Conservation (phyloP, 2,888 invertebrate species). For the Tenthredo mesomela region DNA sequence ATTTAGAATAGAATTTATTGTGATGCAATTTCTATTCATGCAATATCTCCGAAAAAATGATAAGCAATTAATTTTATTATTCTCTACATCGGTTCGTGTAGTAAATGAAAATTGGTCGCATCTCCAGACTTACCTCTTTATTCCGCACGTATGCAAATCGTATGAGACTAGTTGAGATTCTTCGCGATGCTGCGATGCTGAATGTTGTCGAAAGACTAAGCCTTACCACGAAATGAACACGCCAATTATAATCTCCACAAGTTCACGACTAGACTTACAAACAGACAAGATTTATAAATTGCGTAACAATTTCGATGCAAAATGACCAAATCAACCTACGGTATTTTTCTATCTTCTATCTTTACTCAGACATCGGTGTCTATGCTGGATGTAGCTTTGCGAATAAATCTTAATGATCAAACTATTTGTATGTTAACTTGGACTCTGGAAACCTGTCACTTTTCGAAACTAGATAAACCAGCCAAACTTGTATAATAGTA, state of each 20-base stretch:
- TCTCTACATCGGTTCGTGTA: not conserved
- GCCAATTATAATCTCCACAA: conserved; percentile 41
- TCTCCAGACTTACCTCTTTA: not conserved
- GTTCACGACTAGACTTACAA: conserved; percentile 7
- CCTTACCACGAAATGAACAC: not conserved
- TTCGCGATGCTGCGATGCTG: conserved; percentile 20
- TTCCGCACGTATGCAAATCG: not conserved
- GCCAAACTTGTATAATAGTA: not conserved
- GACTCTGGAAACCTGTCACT: not conserved
- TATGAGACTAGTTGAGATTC: not conserved
- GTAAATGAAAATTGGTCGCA: not conserved
- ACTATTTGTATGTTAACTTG: not conserved
- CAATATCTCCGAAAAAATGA: not conserved
- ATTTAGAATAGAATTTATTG: not conserved
- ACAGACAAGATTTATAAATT: conserved; percentile 7
- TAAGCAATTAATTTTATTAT: not conserved
- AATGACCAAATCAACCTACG: not conserved
- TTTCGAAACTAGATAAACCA: conserved; percentile 8
- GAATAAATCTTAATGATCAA: conserved; percentile 4
- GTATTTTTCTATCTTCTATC: not conserved
- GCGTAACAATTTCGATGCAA: conserved; percentile 14
- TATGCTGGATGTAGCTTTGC: not conserved
- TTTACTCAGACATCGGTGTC: not conserved
- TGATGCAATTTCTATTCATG: not conserved
- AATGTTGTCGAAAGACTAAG: conserved; percentile 13